Evolutionary conservation across 2,888 invertebrate genomes (phyloP).

Genomic region (Megamerina dolium): DNA sequence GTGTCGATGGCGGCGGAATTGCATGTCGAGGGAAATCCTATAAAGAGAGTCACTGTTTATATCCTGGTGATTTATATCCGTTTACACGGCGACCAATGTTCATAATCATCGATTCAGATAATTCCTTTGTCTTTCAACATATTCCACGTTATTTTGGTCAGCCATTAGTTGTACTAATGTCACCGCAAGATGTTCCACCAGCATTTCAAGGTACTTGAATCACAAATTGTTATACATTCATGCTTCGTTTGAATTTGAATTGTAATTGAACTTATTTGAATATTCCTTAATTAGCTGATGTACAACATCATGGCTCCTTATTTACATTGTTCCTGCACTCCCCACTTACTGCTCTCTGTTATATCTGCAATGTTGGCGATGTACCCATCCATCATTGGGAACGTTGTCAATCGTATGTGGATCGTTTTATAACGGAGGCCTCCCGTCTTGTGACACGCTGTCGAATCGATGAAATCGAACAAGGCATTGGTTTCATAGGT

Average conservation of each 20-base stretch:
- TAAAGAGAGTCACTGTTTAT: constrained; percentile 73
- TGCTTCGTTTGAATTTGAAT: too few species aligned
- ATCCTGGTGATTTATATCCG: constrained; percentile 90
- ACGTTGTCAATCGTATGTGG: constrained; percentile 78
- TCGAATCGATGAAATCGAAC: constrained; percentile 65
- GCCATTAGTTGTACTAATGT: constrained; percentile 87
- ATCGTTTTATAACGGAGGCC: constrained; percentile 84
- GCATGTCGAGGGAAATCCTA: constrained; percentile 48
- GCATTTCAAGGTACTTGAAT: constrained; percentile 66
- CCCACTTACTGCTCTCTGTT: constrained; percentile 87
- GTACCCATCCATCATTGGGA: constrained; percentile 86
- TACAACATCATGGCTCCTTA: constrained; percentile 81
- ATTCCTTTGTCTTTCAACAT: constrained; percentile 86
- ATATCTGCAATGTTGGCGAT: constrained; percentile 81
- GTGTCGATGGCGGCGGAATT: constrained; percentile 47
- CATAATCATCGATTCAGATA: constrained; percentile 91
- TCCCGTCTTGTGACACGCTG: constrained; percentile 75
- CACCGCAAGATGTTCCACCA: constrained; percentile 83
- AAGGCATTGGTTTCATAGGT: constrained; percentile 50
- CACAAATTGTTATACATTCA: background rate
- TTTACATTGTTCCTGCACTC: constrained; percentile 94
- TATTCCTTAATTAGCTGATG: constrained; percentile 53
- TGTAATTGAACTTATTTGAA: background rate
- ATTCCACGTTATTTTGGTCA: constrained; percentile 90
- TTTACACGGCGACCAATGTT: constrained; percentile 90